Evolutionary conservation across 2,797 vertebrate species (phyloP).

Genomic region (Phalloptychus januarius): DNA sequence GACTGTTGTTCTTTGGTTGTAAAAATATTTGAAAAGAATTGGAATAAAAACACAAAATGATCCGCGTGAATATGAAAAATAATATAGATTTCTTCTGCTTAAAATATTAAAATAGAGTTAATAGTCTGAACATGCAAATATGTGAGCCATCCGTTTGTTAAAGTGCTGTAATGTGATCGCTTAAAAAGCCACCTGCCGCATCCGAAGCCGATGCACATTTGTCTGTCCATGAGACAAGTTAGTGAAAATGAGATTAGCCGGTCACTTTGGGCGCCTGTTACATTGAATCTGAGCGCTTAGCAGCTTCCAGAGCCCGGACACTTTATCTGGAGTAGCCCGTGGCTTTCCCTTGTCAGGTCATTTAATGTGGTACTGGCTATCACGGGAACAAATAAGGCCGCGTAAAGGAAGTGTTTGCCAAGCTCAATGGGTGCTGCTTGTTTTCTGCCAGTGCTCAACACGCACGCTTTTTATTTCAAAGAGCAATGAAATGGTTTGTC

Average conservation of each 20-base stretch:
- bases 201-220: slow-evolving; percentile 66
- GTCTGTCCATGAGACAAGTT: slow-evolving; percentile 76
- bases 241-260: slow-evolving; percentile 78
- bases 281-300: slow-evolving; percentile 76
- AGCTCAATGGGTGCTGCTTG: slow-evolving; percentile 50
- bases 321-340: slow-evolving; percentile 78
- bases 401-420: slow-evolving; percentile 40
- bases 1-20: not conserved
- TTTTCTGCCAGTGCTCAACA: slow-evolving; percentile 52
- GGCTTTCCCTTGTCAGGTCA: slow-evolving; percentile 75
- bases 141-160: slow-evolving; percentile 54
- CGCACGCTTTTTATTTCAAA: slow-evolving; percentile 44
- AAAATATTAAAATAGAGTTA: not conserved
- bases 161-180: slow-evolving; percentile 67
- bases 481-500: slow-evolving; percentile 9
- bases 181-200: slow-evolving; percentile 76
- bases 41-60: not conserved
- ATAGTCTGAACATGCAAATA: slow-evolving; percentile 54
- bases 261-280: slow-evolving; percentile 77
- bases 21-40: not conserved
- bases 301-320: slow-evolving; percentile 72
- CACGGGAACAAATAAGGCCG: slow-evolving; percentile 64
- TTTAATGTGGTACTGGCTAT: slow-evolving; percentile 72
- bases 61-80: not conserved
- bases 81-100: not conserved